Conservation (phyloP, 2,888 invertebrate genomes). For the Nemoura dubitans region DNA sequence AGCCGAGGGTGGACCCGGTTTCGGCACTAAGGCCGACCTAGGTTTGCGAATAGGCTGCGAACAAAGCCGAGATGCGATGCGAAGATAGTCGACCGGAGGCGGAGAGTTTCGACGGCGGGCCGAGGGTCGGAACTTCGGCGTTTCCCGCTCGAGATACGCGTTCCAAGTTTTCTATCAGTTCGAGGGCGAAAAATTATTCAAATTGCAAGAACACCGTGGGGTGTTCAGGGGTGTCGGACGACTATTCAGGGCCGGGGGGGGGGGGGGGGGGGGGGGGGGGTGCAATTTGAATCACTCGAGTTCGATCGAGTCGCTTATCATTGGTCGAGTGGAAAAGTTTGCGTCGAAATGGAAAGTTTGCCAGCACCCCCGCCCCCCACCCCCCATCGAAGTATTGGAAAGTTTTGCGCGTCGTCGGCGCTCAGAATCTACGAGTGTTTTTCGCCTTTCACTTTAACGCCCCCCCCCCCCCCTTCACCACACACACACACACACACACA, state of each 20-base stretch:
- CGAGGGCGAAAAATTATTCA: background rate
- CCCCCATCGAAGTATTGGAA: background rate
- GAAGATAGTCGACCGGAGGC: background rate
- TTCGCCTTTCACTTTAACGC: background rate
- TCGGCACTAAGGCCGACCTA: too few relatives aligned
- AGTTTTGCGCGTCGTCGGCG: background rate
- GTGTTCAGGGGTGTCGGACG: background rate
- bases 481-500: background rate
- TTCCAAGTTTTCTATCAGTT: background rate
- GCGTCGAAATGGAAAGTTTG: background rate
- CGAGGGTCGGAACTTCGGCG: too few relatives aligned
- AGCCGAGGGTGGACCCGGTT: too few relatives aligned
- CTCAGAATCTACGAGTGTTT: background rate
- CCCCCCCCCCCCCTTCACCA: background rate
- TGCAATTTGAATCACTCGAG: background rate
- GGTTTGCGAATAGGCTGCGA: too few relatives aligned
- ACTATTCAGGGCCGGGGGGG: background rate
- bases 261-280: background rate
- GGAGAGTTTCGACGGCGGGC: background rate
- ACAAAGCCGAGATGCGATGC: too few relatives aligned
- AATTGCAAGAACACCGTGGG: background rate
- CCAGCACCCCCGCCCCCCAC: background rate
- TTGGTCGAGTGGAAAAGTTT: background rate
- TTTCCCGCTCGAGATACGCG: background rate
- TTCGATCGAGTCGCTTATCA: background rate